Percentiles rank a stretch among this genome's conserved stretches.
Conservation (phyloP, 2,888 invertebrate species). For the Mycogona germanica region DNA sequence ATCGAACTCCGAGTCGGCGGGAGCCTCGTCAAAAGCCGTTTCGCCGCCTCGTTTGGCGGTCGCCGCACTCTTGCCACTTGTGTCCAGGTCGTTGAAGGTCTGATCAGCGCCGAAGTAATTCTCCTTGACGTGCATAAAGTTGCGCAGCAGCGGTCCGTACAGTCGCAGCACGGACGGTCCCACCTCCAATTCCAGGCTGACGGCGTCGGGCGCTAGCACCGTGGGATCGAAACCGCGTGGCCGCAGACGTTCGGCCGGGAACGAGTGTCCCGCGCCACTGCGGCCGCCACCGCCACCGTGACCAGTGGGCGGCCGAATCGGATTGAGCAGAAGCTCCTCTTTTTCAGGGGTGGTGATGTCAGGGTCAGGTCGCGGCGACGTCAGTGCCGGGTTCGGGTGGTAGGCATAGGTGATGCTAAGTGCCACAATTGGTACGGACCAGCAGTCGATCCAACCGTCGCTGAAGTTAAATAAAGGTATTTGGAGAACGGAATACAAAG, state of each 20-base stretch:
- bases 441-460: constrained; percentile 87
- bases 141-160: constrained; percentile 81
- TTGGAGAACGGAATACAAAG: too few species aligned
- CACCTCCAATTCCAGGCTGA: constrained; percentile 84
- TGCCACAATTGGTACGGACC: constrained; percentile 90
- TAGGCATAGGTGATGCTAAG: constrained; percentile 81
- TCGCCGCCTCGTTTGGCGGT: constrained; percentile 17
- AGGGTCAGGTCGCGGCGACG: constrained; percentile 67
- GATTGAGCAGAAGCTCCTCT: constrained; percentile 81
- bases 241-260: background rate
- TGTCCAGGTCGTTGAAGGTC: constrained; percentile 71
- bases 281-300: constrained; percentile 13
- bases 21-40: constrained; percentile 20
- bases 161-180: constrained; percentile 84
- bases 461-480: constrained; percentile 26
- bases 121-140: constrained; percentile 83
- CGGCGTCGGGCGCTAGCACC: constrained; percentile 70
- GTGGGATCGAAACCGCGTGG: constrained; percentile 62
- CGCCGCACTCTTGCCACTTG: constrained; percentile 16
- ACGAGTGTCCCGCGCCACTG: too few species aligned
- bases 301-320: constrained; percentile 67
- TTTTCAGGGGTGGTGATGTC: constrained; percentile 89
- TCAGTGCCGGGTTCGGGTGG: constrained; percentile 80
- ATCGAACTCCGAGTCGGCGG: constrained; percentile 48
- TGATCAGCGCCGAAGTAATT: constrained; percentile 97